These are phyloP conservation scores for Etheostoma cragini DNA, from an alignment of 2,113 vertebrate genomes.

Conservation along the genomic window DNA sequence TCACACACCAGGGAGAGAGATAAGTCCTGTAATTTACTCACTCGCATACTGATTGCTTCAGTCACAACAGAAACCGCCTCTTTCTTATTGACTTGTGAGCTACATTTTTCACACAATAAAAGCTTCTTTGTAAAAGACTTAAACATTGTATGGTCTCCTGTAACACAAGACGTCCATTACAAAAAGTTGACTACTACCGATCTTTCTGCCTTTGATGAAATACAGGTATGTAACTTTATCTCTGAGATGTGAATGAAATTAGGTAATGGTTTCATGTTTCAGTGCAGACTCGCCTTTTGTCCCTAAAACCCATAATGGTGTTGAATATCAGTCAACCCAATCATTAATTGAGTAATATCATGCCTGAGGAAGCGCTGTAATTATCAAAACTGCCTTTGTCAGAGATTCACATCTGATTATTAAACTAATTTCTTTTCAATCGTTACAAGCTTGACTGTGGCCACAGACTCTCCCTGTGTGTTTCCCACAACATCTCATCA, in stretches of 20 bases:
- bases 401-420: constrained; percentile 48
- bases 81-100: constrained; percentile 26
- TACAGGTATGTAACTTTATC: constrained; percentile 13
- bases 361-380: constrained; percentile 56
- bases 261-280: constrained; percentile 32
- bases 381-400: constrained; percentile 50
- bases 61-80: constrained; percentile 36
- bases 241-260: constrained; percentile 44
- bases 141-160: constrained; percentile 10
- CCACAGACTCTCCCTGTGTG: constrained; percentile 23
- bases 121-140: constrained; percentile 14
- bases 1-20: constrained; percentile 47
- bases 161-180: constrained; percentile 7
- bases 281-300: constrained; percentile 40
- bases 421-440: constrained; percentile 35
- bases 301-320: constrained; percentile 17
- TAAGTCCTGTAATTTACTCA: constrained; percentile 57
- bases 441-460: constrained; percentile 20
- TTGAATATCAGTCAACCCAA: constrained; percentile 37
- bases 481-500: constrained; percentile 28
- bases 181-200: constrained; percentile 7
- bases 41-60: constrained; percentile 39
- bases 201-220: constrained; percentile 23
- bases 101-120: not conserved
- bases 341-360: constrained; percentile 37